Base-by-base conservation (phyloP, 2,797 vertebrate genomes). In the Apogon hyalosoma region DNA sequence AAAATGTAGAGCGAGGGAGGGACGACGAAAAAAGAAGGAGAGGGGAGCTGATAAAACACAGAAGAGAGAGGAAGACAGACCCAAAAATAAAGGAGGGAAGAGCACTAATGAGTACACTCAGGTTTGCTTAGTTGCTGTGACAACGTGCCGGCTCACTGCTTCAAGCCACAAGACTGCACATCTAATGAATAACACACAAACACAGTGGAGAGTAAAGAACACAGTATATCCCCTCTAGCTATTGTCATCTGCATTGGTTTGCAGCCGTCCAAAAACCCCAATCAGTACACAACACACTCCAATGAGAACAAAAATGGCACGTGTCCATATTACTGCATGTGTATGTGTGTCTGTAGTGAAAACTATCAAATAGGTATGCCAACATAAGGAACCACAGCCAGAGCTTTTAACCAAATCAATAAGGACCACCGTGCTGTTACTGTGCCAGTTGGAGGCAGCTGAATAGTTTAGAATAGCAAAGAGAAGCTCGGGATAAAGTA, bases 111-210 rank as follows among this genome's bases (percentile, higher is more conserved):
- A 87, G 78, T 70, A 81, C 55, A 70, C 75, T 83, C 74, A 83
- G 69, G 72, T 88, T 86, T 74, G 63, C 79, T 86, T 69, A 63
- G 88, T 88, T 88, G 83, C 87, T 89, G 88, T 89, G 88, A 86
- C 87, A 89, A 88, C 86, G 43, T 7, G 15, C 45, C 46, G n/a
- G 70, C 66, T 83, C 75, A 73, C 73, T 43, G 73, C 78, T 74
- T 61, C 67, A 59, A 73, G 70, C 68, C 59, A 57, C 57, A 77
- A 57, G 70, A 67, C 60, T 72, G 74, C 59, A 76, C 63, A 76
- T 65, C 77, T 77, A 80, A 87, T 83, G 69, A 84, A 71, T 14
- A 59, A 61, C 71, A 61, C 43, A 47, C 53, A 66, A 46, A 51
- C 24, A 65, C 38, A 68, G 36, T 15, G n/a, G 36, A 55, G 31